Evolutionary conservation across 2,888 invertebrate genomes (phyloP), one percentile per base, ranked within the genome.

Genomic region (Macropis europaea): DNA sequence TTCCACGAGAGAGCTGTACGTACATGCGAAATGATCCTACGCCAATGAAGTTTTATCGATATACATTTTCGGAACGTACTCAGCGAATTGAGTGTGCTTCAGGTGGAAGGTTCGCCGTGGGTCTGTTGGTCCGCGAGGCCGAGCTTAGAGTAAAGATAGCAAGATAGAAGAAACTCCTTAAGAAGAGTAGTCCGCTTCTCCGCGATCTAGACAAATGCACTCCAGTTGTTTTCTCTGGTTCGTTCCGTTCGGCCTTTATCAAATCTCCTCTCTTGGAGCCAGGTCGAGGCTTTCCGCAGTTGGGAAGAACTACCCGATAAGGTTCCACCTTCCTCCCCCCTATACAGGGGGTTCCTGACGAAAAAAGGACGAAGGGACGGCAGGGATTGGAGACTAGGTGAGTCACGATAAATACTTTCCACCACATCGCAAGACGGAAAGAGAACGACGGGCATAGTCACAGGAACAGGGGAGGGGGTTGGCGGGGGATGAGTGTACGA

Each of bases 201-300:
- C 75, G 83, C 84, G 86, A 86, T 85, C 85, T 82, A 87, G 87
- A 87, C 86, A 88, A 88, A 88, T 88, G 86, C 86, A 87, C 86
- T 87, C 84, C 82, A 84, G 84, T 87, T 84, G 87, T 86, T 87
- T 87, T 85, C 81, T 66, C 71, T 77, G 79, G 81, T 79, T 83
- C 81, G 85, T 82, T 84, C 83, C 82, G 79, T 83, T 81, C 82
- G 85, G 84, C 85, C 85, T 87, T 84, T 82, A 85, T 87, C 85
- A 84, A 85, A 85, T 86, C 84, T 85, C 74, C 80, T 82, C 70
- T 79, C 81, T 66, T 62, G 66, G 77, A 76, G 82, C 69, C 50
- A 70, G 74, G 75, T 73, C 76, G 76, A 79, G 77, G 70, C 77
- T 83, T 78, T 81, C 78, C 78, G 70, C 82, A 79, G 79, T 79